Evolutionary conservation across 2,797 vertebrate species (phyloP).

Genomic region (Acanthurus lineatus): DNA sequence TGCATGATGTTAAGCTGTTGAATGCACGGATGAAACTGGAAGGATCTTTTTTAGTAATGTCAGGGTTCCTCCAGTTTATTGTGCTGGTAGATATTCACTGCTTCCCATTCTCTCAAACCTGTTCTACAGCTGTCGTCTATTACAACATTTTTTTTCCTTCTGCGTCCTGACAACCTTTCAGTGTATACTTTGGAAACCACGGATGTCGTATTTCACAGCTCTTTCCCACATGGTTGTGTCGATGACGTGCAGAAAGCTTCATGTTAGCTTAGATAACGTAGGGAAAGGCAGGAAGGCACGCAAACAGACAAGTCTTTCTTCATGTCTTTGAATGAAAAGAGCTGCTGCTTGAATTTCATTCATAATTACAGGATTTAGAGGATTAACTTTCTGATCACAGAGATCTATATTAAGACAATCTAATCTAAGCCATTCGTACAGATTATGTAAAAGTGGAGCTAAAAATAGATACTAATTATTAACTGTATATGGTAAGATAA

Average conservation of each 20-base stretch:
- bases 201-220: neutral
- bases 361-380: slow-evolving; percentile 51
- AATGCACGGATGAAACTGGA: slow-evolving; percentile 64
- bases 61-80: slow-evolving; percentile 37
- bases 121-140: slow-evolving; percentile 1
- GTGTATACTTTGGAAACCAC: neutral
- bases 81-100: slow-evolving; percentile 25
- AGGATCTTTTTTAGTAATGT: slow-evolving; percentile 50
- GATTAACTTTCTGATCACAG: slow-evolving; percentile 58
- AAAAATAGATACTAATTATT: slow-evolving; percentile 42
- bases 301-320: slow-evolving; percentile 5
- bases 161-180: slow-evolving; percentile 1
- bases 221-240: slow-evolving; percentile 1
- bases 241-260: neutral
- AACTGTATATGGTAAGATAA: neutral
- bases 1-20: slow-evolving; percentile 65
- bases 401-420: slow-evolving; percentile 55
- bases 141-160: slow-evolving; percentile 8
- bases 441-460: slow-evolving; percentile 29
- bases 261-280: slow-evolving; percentile 18
- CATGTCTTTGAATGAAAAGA: slow-evolving; percentile 31
- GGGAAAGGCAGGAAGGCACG: slow-evolving; percentile 10
- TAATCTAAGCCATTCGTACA: slow-evolving; percentile 28
- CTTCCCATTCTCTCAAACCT: slow-evolving; percentile 30
- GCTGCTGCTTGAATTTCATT: slow-evolving; percentile 50